Evolutionary conservation across 2,888 invertebrate genomes (phyloP).

Genomic region (Pristionchus fissidentatus): DNA sequence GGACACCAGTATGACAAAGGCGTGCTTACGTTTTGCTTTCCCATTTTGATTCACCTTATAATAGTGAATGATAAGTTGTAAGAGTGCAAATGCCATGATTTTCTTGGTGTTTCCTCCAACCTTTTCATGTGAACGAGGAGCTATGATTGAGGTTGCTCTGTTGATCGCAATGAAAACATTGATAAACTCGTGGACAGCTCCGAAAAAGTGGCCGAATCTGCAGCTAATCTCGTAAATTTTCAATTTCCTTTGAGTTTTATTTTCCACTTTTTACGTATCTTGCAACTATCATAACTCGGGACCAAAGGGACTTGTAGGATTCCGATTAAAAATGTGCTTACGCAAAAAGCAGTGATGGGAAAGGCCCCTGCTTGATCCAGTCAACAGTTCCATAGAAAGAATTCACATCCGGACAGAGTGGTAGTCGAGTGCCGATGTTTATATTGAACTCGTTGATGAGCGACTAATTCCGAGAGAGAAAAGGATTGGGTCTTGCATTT

Average conservation of each 20-base stretch:
- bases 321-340: too few relatives aligned
- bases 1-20: too few relatives aligned
- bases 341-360: background rate
- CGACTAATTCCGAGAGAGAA: background rate
- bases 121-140: conserved; percentile 7
- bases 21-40: background rate
- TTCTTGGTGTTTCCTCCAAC: background rate
- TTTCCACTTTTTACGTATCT: background rate
- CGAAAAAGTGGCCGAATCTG: conserved; percentile 31
- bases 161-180: conserved; percentile 13
- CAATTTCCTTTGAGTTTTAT: too few relatives aligned
- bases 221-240: too few relatives aligned
- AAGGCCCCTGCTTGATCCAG: background rate
- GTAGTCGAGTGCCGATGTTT: background rate
- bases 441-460: background rate
- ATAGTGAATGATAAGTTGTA: background rate
- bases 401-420: conserved; percentile 10
- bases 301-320: background rate
- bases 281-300: background rate
- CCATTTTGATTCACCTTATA: background rate
- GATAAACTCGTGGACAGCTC: background rate
- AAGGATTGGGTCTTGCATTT: background rate
- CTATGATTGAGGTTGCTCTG: conserved; percentile 27
- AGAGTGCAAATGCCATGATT: background rate
- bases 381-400: background rate